Evolutionary conservation across 2,888 invertebrate genomes (phyloP), one percentile per base, ranked within the genome.

Genomic region (Euclidia mi): DNA sequence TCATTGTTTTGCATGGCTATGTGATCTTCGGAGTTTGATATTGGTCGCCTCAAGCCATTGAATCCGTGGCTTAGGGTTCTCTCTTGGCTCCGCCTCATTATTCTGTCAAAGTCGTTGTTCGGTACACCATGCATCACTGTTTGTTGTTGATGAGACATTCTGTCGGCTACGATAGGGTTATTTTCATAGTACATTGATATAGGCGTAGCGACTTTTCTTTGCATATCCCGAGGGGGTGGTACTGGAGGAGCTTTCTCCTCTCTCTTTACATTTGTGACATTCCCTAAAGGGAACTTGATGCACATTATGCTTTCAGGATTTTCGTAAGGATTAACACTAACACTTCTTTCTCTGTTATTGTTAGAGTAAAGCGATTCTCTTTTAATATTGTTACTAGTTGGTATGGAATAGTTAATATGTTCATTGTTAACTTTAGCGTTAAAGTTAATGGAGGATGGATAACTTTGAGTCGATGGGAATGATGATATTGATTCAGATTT

Each of bases 211-310:
- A 95, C 91, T 85, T 96, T 95, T 56, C 96, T 95, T 75, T 95
- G 95, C 65, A 96, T 97, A 87, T 97, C 97, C 71, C 97, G 93
- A n/a, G 97, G 97, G 0, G 98, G 97, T 20, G 97, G 97, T 2
- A 96, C 96, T 0, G 98, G 97, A 3, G 97, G 97, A 31, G 95
- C 78, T 41, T 93, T 95, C 45, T 92, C 91, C 38, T 94, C 94
- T 70, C 88, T 88, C 68, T 88, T 91, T 31, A 88, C 84, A 65
- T 90, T 90, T 34, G 89, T 88, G 3, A 93, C 89, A 73, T 93
- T 95, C 50, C 94, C 95, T 35, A 95, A 74, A 11, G 95, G 95
- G 84, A 95, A 95, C 76, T 95, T 95, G 14, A 95, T 91, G 53
- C 92, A 92, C 83, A 95, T 88, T 0, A 95, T 87, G 55, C 85